Conservation (phyloP, 2,797 vertebrate species). For the Selene dorsalis region DNA sequence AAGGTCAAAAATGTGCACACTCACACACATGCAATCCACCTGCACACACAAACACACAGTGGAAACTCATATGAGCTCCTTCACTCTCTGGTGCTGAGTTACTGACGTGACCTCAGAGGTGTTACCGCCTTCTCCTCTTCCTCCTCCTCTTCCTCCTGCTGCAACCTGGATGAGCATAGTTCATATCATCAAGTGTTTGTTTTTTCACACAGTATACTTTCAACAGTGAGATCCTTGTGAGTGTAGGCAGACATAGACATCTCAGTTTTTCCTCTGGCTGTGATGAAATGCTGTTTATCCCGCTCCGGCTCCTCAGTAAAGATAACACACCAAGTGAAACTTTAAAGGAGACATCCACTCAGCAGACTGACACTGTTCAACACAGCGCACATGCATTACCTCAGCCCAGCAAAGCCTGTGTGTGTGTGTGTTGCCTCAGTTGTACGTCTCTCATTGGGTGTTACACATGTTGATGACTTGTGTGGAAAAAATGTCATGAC, state of each 20-base stretch:
- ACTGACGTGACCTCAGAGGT: conserved; percentile 16
- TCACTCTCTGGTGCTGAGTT: conserved; percentile 8
- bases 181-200: conserved; percentile 5
- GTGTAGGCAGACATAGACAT: not conserved
- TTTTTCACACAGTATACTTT: not conserved
- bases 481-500: not conserved
- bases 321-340: conserved; percentile 20
- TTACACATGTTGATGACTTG: not conserved
- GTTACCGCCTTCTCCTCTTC: not conserved
- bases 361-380: not conserved
- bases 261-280: conserved; percentile 3
- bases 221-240: conserved; percentile 9
- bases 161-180: not conserved
- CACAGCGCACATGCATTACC: not conserved
- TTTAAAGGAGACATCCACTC: conserved; percentile 8
- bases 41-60: not conserved
- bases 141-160: not conserved
- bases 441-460: not conserved
- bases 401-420: not conserved
- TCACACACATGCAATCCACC: conserved; percentile 1
- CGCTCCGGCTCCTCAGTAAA: conserved; percentile 4
- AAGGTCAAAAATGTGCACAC: not conserved
- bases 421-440: not conserved
- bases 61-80: not conserved
- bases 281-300: conserved; percentile 24